phyloP scores from a whole-genome alignment of 2,888 invertebrate species.

The Prosapia bicincta region DNA sequence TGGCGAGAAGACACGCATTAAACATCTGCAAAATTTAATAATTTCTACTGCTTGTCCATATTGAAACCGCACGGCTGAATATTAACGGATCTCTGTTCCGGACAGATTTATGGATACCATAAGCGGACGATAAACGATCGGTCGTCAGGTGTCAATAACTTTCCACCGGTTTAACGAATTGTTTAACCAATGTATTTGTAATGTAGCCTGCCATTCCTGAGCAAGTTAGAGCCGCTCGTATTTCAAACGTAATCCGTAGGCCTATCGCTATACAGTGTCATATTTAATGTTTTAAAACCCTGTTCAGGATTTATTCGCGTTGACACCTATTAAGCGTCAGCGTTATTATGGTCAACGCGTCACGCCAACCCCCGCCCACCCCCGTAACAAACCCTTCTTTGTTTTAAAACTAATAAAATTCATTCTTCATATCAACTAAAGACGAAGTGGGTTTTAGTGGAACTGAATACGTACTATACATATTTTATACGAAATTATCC shows the following conservation, averaged over 20 bases:
- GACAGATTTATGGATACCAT: neutral
- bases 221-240: neutral
- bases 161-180: neutral
- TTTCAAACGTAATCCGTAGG: neutral
- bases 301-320: neutral
- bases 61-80: neutral
- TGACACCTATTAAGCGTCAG: slow-evolving; percentile 1
- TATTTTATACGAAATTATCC: too few relatives aligned
- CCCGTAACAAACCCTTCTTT: neutral
- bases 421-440: neutral
- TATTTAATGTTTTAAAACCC: neutral
- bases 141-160: neutral
- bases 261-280: neutral
- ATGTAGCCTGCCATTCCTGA: neutral
- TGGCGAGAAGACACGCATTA: too few relatives aligned
- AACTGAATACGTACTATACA: too few relatives aligned
- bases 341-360: neutral
- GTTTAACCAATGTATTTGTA: neutral
- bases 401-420: neutral
- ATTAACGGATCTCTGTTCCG: neutral
- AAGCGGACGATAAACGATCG: neutral
- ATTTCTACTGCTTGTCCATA: too few relatives aligned
- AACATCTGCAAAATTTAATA: too few relatives aligned
- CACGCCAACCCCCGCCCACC: neutral
- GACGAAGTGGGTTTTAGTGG: too few relatives aligned